Evolutionary conservation across 2,888 invertebrate genomes (phyloP).

Genomic region (Tetrapedia diversipes): DNA sequence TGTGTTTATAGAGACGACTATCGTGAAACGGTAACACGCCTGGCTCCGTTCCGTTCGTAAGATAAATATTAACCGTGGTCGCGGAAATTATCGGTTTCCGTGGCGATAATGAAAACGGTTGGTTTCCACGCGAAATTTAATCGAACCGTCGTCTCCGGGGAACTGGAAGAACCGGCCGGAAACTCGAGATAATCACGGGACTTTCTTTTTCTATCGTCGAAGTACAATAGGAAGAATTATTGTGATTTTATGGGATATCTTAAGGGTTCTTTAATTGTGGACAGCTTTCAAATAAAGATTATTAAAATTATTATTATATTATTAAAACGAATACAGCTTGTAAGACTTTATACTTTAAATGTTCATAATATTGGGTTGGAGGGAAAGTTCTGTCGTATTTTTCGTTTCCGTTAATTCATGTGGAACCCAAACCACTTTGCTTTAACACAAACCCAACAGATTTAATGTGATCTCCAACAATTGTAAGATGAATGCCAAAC

Average conservation of each 20-base stretch:
- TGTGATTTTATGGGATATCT: not conserved
- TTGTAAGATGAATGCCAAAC: too few relatives aligned
- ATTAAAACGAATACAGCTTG: too few relatives aligned
- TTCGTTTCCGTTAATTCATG: too few relatives aligned
- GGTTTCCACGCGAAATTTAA: slow-evolving; percentile 9
- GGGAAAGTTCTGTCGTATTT: too few relatives aligned
- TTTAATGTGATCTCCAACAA: too few relatives aligned
- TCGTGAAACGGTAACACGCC: not conserved
- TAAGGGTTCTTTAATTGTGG: too few relatives aligned
- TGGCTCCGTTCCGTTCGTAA: not conserved
- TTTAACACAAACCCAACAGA: too few relatives aligned
- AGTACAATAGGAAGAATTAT: not conserved
- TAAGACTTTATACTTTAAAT: too few relatives aligned
- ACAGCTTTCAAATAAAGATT: too few relatives aligned
- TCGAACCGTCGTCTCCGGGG: slow-evolving; percentile 4
- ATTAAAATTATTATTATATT: too few relatives aligned
- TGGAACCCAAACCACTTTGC: too few relatives aligned
- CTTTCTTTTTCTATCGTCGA: not conserved
- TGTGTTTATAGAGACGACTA: slow-evolving; percentile 17
- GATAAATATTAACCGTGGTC: slow-evolving; percentile 42
- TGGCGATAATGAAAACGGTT: slow-evolving; percentile 20
- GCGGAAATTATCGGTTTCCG: slow-evolving; percentile 15
- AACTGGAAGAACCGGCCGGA: not conserved
- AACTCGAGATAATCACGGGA: not conserved
- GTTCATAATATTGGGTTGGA: too few relatives aligned